Evolutionary conservation across 2,113 vertebrate genomes (phyloP), one percentile per base, ranked within the genome.

Genomic region (Balaeniceps rex): DNA sequence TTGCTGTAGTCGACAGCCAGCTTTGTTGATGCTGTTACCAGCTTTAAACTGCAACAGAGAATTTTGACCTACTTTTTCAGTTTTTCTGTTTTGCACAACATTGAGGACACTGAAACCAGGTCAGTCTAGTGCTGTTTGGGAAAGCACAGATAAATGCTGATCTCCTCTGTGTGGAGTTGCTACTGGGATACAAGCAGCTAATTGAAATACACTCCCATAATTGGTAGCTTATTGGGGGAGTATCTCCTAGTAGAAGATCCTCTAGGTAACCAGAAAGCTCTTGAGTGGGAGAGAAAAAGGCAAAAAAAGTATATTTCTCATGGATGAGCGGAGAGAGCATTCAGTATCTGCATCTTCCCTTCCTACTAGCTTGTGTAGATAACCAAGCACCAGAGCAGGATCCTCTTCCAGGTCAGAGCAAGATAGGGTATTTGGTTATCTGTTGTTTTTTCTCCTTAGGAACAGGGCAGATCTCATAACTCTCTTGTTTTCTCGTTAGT

Each of bases 31-130:
- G 51, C 81, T 58, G 36, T 77, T 78, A 57, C 69, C 78, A 68
- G 38, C 74, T 84, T 83, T 72, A 44, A 87, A 38, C 65, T 60
- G 47, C 57, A 60, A 23, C 51, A 31, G 78, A 47, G 66, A 88
- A 83, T 86, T 90, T 46, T 90, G 76, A 92, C 91, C 86, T 90
- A 60, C 54, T 85, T 97, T 52, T 82, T 55, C 38, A 40, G 68
- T 46, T 90, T 93, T 91, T 51, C 52, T 88, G 84, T 95, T 94
- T 93, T 88, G 60, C 54, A 61, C 79, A 74, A 89, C 36, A 24
- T 5, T 28, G 63, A 93, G 75, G 88, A 52, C 26, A 14, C 46
- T 69, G 72, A 89, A 95, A 93, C 40, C 90, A 40, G 90, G 66
- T 90, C 79, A 64, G 26, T 12, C 24, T 65, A 21, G 49, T 61